These are phyloP conservation scores for Limanda limanda DNA, from an alignment of 2,113 vertebrate species.

Conservation along the genomic window DNA sequence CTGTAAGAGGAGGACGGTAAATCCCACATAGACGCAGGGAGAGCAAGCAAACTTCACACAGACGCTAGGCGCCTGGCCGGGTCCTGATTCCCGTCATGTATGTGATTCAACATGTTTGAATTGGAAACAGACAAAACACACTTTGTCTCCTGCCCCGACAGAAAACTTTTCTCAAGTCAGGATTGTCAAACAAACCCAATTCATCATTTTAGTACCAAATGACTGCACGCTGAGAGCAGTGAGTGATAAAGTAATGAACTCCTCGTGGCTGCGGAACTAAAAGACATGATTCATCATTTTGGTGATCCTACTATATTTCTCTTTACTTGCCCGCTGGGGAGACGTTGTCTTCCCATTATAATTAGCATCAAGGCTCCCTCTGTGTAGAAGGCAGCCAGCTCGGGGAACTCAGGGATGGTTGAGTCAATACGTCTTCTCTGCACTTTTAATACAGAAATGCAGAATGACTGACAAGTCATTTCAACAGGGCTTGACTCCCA, in stretches of 20 bases:
- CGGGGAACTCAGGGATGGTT: conserved; percentile 73
- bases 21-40: no score
- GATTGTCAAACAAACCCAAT: conserved; percentile 62
- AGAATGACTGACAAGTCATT: conserved; percentile 79
- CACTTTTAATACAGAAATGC: conserved; percentile 77
- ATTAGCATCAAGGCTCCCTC: conserved; percentile 76
- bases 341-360: conserved; percentile 79
- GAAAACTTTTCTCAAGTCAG: conserved; percentile 30
- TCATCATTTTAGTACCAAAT: conserved; percentile 56
- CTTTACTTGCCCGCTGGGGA: conserved; percentile 65
- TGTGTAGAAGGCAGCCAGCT: conserved; percentile 69
- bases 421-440: conserved; percentile 78
- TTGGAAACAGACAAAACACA: conserved; percentile 21
- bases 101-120: conserved; percentile 5
- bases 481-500: conserved; percentile 66
- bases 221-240: conserved; percentile 60
- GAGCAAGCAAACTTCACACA: no score
- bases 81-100: background rate
- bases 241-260: conserved; percentile 76
- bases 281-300: conserved; percentile 77
- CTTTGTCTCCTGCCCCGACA: conserved; percentile 9
- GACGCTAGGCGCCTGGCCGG: no score
- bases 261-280: conserved; percentile 64
- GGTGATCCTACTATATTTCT: conserved; percentile 68
- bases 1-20: no score